Evolutionary conservation across 2,113 vertebrate genomes (phyloP).

Genomic region (Geothlypis trichas): DNA sequence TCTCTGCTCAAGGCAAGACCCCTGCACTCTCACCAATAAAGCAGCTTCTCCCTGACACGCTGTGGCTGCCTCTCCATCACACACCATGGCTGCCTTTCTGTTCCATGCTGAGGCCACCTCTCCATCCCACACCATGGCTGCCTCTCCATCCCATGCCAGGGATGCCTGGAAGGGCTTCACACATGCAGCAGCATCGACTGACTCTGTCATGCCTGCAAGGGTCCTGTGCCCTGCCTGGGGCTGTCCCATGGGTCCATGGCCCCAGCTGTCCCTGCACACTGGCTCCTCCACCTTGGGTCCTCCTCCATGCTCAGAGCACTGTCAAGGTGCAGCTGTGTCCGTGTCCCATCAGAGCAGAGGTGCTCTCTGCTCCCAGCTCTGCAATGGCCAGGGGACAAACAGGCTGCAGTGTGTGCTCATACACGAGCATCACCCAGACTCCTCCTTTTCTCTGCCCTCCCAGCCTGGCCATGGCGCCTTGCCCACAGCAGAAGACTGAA

Average conservation of each 20-base stretch:
- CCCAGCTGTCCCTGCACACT: background rate
- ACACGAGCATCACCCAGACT: background rate
- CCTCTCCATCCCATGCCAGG: background rate
- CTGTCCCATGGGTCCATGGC: background rate
- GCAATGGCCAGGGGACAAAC: background rate
- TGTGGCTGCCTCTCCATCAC: background rate
- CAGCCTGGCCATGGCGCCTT: background rate
- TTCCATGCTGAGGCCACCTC: background rate
- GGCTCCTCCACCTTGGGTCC: background rate
- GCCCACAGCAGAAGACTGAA: background rate
- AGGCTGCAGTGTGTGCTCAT: accelerated
- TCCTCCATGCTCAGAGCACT: background rate
- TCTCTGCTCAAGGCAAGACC: background rate
- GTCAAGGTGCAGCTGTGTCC: accelerated
- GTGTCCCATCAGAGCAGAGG: background rate
- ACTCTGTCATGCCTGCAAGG: background rate
- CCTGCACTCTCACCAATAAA: conserved; percentile 43
- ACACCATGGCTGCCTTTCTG: background rate
- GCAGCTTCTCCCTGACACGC: background rate
- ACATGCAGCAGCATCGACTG: accelerated
- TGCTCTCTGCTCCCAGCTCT: background rate
- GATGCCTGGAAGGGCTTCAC: background rate
- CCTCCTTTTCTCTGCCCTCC: accelerated
- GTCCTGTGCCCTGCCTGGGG: no score
- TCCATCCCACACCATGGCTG: background rate